Evolutionary conservation across 2,797 vertebrate genomes (phyloP), one percentile per base, ranked within the genome.

Genomic region (Rhincodon typus): DNA sequence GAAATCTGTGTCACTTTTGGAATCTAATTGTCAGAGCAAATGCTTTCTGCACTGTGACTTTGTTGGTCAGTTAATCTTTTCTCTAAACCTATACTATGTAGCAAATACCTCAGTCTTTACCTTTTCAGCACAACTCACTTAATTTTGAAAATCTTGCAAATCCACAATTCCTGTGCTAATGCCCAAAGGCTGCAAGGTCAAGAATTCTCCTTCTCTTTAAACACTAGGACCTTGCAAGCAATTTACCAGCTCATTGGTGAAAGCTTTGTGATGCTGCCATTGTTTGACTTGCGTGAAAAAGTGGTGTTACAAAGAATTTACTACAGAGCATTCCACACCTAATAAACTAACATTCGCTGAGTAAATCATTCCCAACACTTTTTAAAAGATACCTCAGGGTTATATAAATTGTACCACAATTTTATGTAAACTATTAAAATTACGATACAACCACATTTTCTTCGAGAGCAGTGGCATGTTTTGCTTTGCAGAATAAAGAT

Each of bases 221-320:
- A 93, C n/a, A n/a, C 62, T 23, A 23, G 90, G 90, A 27, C n/a
- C 21, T 38, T 42, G 34, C 90, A 69, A 15, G 66, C 62, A 62
- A 66, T n/a, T 66, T 91, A 91, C 88, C 57, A 91, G 57, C 57
- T 91, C 88, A 91, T n/a, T 91, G 88, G 30, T 91, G 57, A 91
- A 67, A 38, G 62, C 42, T 93, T 93, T 69, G 90, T 42, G 90
- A 69, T 93, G n/a, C n/a, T 93, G 90, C 90, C 62, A 67, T 93
- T 93, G 66, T 69, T 93, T 84, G 82, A 84, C 82, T 84, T 84
- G 42, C 90, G 69, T 93, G 90, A 93, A 69, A 62, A 93, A 25
- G 66, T 69, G 69, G 57, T 93, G 62, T 93, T 67, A 30, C 62
- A 93, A 69, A 91, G 88, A 93, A 69, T 93, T 93, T 93, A 93